Conservation (phyloP, 2,113 vertebrate genomes). For the Ptychochromis oligacanthus region DNA sequence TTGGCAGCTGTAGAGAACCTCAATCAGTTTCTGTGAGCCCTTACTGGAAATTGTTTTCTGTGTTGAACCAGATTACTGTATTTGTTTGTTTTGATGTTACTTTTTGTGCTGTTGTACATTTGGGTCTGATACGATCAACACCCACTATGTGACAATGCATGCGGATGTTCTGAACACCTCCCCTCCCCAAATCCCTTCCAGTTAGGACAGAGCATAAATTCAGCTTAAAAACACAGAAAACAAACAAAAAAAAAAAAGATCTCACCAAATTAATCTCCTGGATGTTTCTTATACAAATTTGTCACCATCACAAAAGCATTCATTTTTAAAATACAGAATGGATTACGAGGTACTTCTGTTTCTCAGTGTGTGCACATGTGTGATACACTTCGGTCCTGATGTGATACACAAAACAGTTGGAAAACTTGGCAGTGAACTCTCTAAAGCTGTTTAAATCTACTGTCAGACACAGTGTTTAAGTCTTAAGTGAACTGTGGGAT, state of each 20-base stretch:
- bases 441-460: background rate
- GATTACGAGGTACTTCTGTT: too few relatives aligned
- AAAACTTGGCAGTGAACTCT: background rate
- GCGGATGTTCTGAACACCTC: background rate
- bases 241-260: rapidly evolving
- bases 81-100: background rate
- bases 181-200: background rate
- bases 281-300: too few relatives aligned
- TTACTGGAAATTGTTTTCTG: background rate
- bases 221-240: background rate
- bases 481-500: background rate
- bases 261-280: background rate
- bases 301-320: background rate
- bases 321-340: too few relatives aligned
- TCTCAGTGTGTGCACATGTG: too few relatives aligned
- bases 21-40: rapidly evolving
- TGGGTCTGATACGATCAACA: background rate
- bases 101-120: background rate
- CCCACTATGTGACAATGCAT: background rate
- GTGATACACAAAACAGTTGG: background rate
- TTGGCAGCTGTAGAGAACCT: background rate
- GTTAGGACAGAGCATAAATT: background rate
- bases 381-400: background rate
- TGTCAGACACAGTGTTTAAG: background rate
- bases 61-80: background rate